Conservation (phyloP, 2,113 vertebrate genomes). For the Penelope pileata region DNA sequence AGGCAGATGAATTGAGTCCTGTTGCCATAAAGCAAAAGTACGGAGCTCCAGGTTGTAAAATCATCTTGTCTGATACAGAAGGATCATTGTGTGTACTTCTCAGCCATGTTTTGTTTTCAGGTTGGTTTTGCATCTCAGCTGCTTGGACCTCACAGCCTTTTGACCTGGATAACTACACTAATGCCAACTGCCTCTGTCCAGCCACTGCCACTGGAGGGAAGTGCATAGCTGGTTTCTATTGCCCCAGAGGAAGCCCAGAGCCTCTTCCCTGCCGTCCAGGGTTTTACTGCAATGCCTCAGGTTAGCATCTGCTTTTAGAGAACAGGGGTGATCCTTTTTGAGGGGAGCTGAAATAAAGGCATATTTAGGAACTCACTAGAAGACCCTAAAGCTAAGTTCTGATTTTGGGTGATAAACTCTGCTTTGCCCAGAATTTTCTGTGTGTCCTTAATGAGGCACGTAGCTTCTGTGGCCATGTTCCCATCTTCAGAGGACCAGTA, state of each 20-base stretch:
- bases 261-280: slow-evolving; percentile 84
- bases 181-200: slow-evolving; percentile 90
- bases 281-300: slow-evolving; percentile 86
- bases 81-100: background rate
- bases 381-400: background rate
- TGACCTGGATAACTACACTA: slow-evolving; percentile 95
- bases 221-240: slow-evolving; percentile 87
- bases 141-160: slow-evolving; percentile 92
- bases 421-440: background rate
- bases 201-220: slow-evolving; percentile 90
- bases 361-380: background rate
- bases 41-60: background rate
- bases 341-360: background rate
- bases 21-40: background rate
- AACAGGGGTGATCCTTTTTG: no score
- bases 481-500: background rate
- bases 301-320: slow-evolving; percentile 55
- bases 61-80: background rate
- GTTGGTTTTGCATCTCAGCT: slow-evolving; percentile 93
- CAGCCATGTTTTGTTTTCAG: slow-evolving; percentile 52
- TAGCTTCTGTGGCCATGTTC: background rate
- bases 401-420: background rate
- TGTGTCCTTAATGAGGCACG: background rate
- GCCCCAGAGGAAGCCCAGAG: slow-evolving; percentile 86
- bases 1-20: background rate